Evolutionary conservation across 1,140 invertebrate genomes (phyloP), one percentile per base, ranked within the genome.

Genomic region (Dendroctonus valens): DNA sequence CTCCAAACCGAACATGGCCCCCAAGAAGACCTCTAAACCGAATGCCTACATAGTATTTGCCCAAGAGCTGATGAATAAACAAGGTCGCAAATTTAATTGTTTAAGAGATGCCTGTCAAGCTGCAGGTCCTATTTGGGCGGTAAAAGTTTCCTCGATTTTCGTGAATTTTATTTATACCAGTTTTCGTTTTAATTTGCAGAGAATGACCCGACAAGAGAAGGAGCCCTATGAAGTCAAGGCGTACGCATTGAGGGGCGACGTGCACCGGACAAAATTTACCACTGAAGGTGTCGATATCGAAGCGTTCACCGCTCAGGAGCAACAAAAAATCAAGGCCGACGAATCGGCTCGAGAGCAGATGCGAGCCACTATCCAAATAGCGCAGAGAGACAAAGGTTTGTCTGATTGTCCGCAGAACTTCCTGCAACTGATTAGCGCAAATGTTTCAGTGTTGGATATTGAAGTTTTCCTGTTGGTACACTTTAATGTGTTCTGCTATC

Each of bases 381-480:
- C 65, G 6, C 14, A 55, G 15, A 59, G 59, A 51, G 50, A 59
- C 53, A 41, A 41, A 8, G 46, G 46, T 52, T 26, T 26, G 26
- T 3, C 26, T 26, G 26, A 62, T 8, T 14, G 6, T 52, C 9
- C 5, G 3, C 50, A 52, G 26, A 15, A 52, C 5, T 8, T 52
- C 8, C 8, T 2, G 9, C 8, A 52, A 52, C 11, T 37, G 37
- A 55, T 41, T 55, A 42, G 7, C 7, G 12, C 48, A 59, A 59
- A n/a, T 55, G 11, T 51, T 74, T 73, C 48, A 75, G 74, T 8
- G 7, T 15, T 81, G 7, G 7, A 65, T 2, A 51, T 74, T 5
- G n/a, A 75, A 7, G 66, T 70, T 37, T 81, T 80, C 59, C 77
- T 75, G 37, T 70, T 82, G 0, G 77, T 83, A 41, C 81, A 83